Evolutionary conservation across 2,113 vertebrate genomes (phyloP).

Genomic region (Manacus vitellinus): DNA sequence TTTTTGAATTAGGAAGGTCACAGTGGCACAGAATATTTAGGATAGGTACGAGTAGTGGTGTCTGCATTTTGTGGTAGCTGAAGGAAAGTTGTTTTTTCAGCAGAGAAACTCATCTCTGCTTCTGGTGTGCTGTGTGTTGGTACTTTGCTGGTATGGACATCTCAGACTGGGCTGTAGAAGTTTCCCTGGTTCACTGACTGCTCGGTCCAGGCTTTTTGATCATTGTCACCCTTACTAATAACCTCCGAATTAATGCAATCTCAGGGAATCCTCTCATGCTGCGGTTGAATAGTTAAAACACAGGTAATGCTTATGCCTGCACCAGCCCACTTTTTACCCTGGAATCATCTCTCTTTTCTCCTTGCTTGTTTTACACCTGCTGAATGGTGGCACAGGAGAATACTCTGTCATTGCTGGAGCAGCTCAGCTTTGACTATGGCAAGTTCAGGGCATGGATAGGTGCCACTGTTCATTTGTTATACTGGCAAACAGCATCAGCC

Average conservation of each 20-base stretch:
- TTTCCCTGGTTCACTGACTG: neutral
- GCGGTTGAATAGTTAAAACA: neutral
- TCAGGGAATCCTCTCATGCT: neutral
- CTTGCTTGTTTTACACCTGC: neutral
- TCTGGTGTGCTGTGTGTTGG: neutral
- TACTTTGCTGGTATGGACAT: neutral
- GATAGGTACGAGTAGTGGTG: neutral
- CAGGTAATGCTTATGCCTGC: neutral
- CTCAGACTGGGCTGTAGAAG: neutral
- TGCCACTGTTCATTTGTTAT: slow-evolving; percentile 45
- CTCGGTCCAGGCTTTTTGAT: neutral
- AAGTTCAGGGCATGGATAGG: neutral
- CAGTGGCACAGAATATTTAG: neutral
- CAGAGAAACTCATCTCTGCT: neutral
- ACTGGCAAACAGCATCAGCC: slow-evolving; percentile 28
- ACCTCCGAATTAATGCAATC: neutral
- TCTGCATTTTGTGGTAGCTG: neutral
- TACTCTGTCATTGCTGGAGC: neutral
- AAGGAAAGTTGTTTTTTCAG: neutral
- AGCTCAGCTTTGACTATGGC: neutral
- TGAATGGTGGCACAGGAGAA: rapidly evolving
- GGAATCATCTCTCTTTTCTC: neutral
- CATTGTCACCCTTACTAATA: neutral
- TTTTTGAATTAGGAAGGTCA: neutral
- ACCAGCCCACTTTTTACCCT: neutral